A percentile compares a stretch with the other conserved stretches of the same genome.
phyloP scores from a whole-genome alignment of 1,140 invertebrate species.

The Lasaia peninsularis region DNA sequence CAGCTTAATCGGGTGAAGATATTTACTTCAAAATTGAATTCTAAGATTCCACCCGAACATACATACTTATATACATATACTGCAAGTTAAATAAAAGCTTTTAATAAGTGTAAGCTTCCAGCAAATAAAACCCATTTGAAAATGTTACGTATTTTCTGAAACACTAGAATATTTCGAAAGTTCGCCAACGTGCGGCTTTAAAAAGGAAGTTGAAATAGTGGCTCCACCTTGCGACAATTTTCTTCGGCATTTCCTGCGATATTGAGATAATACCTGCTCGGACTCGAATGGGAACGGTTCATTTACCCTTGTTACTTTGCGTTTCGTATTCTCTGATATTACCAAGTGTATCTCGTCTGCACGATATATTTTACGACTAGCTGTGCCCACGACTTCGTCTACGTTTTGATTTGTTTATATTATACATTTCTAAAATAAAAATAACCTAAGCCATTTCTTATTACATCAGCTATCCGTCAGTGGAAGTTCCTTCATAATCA shows the following conservation, averaged over 20 bases:
- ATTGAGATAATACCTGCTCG: slow-evolving; percentile 23
- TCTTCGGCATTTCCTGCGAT: slow-evolving; percentile 19
- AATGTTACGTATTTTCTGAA: background rate
- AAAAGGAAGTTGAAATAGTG: slow-evolving; percentile 8
- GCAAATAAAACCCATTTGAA: background rate
- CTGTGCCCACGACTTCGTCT: no score
- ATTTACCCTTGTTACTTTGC: slow-evolving; percentile 32
- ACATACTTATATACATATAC: no score
- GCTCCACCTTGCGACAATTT: slow-evolving; percentile 17
- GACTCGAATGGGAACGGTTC: slow-evolving; percentile 50
- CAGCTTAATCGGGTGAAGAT: no score
- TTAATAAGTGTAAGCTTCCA: no score
- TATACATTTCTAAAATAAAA: no score
- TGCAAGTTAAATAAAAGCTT: no score
- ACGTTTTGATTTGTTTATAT: no score
- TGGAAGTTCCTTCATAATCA: no score
- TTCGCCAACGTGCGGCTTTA: slow-evolving; percentile 8
- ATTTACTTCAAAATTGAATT: no score
- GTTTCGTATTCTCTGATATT: slow-evolving; percentile 27
- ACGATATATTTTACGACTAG: slow-evolving; percentile 2
- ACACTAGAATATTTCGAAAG: background rate
- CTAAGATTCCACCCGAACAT: no score
- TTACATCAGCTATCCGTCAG: no score
- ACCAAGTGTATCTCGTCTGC: background rate
- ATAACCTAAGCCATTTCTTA: no score